A percentile compares a stretch with the other conserved stretches of the same genome.
Conservation (phyloP, 1,140 invertebrate genomes). For the Mylabris phalerata region DNA sequence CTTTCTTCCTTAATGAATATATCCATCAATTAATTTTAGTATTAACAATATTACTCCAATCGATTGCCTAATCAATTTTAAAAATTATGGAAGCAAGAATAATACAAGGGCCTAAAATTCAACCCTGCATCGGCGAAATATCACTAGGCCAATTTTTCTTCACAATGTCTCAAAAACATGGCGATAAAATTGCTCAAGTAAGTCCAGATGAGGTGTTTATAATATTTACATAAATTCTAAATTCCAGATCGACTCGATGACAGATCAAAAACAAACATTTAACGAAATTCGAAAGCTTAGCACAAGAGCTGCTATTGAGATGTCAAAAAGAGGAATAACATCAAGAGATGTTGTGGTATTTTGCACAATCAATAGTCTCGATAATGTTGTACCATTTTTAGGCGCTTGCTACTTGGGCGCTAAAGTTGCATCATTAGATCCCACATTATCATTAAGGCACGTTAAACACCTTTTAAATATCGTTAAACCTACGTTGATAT, state of each 20-base stretch:
- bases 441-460: constrained; percentile 19
- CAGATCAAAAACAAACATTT: constrained; percentile 7
- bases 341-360: constrained; percentile 7
- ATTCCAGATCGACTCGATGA: not conserved
- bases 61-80: too few species aligned
- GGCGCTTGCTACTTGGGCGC: not conserved
- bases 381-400: constrained; percentile 8
- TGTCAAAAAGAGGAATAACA: constrained; percentile 5
- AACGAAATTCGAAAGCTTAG: not conserved
- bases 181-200: constrained; percentile 21
- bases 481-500: constrained; percentile 29
- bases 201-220: not conserved
- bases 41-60: too few species aligned
- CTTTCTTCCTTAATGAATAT: too few species aligned
- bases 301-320: constrained; percentile 2
- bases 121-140: not conserved
- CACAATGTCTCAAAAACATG: constrained; percentile 4
- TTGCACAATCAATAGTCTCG: constrained; percentile 1
- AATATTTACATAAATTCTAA: too few species aligned
- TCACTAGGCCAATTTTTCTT: constrained; percentile 6
- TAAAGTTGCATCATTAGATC: constrained; percentile 22
- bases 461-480: constrained; percentile 19
- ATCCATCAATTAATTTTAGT: too few species aligned
- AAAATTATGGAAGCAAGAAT: not conserved
- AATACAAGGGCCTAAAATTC: not conserved